Base-by-base conservation (phyloP, 1,140 invertebrate genomes). In the Drosophila navojoa region DNA sequence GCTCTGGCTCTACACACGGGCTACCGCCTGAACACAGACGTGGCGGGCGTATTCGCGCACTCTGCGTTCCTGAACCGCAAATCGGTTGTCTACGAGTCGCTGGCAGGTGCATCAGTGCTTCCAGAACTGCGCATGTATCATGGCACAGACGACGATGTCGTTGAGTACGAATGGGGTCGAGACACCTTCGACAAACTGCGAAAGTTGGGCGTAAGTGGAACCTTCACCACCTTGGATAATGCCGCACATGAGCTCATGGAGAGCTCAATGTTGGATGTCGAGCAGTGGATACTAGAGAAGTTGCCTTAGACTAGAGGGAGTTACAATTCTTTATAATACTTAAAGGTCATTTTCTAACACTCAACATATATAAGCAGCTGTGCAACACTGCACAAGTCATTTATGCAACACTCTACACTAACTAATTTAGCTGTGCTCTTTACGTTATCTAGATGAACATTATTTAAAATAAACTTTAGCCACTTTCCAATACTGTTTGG, bases 61-160 rank as follows among this genome's bases (percentile, higher is more conserved):
- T 74, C 71, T 0, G 16, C 67, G 4, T 71, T 52, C 5, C 54
- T 74, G 7, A 64, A 75, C 40, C 60, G 45, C 9, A 29, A 63
- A 1, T 75, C 72, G 9, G 13, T 64, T 10, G 67, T 75, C 3
- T 75, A 71, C n/a, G 44, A 71, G 13, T 32, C 67, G 4, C 25
- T 75, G 5, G 9, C 10, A 2, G 22, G 10, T 5, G 5, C 1
- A 22, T 9, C 58, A 0, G 11, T 1, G 5, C 27, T 5, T 5
- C 72, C 72, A 0, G 58, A 62, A 6, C 9, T 75, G 2, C 10
- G 15, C 13, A 75, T 75, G 72, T 63, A 57, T 5, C 67, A 75
- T 15, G 72, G 72, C 27, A 50, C 7, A 0, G 29, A 63, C 3
- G 72, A 71, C 52, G n/a, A 58, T 3, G 38, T 75, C 4, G 54